These are phyloP conservation scores for Numenius phaeopus DNA, from an alignment of 2,797 vertebrate genomes.

Conservation along the genomic window DNA sequence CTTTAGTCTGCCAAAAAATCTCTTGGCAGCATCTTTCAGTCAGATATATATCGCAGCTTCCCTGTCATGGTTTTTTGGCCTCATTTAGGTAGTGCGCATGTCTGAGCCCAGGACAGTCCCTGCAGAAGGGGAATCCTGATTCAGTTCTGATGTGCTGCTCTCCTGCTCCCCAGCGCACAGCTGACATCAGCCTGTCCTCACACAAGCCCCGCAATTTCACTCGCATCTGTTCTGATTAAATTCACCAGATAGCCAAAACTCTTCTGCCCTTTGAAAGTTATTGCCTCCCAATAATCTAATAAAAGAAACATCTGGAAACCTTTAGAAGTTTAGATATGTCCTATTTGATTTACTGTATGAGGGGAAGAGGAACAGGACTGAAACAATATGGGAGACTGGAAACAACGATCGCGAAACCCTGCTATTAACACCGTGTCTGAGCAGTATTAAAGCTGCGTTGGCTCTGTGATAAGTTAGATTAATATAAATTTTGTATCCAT, in stretches of 20 bases:
- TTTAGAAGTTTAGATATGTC: background rate
- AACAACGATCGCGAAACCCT: background rate
- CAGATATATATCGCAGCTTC: background rate
- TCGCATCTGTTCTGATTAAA: background rate
- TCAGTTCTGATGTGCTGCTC: background rate
- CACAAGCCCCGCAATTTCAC: background rate
- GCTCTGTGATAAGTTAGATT: background rate
- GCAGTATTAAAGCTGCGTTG: background rate
- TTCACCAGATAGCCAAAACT: background rate
- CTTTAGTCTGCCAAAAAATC: background rate
- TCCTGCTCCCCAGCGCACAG: background rate
- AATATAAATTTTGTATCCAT: background rate
- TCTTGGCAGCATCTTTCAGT: background rate
- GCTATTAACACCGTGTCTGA: background rate
- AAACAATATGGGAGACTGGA: background rate
- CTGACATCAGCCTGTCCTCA: background rate
- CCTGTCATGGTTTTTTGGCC: background rate
- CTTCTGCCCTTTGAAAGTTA: constrained; percentile 4
- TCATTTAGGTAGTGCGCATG: background rate
- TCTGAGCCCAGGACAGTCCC: background rate
- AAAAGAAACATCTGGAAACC: constrained; percentile 20
- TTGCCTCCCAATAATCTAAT: background rate
- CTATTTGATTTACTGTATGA: background rate
- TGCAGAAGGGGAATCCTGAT: background rate
- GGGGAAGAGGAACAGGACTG: background rate